Evolutionary conservation across 2,797 vertebrate species (phyloP).

Genomic region (Pipistrellus pygmaeus): DNA sequence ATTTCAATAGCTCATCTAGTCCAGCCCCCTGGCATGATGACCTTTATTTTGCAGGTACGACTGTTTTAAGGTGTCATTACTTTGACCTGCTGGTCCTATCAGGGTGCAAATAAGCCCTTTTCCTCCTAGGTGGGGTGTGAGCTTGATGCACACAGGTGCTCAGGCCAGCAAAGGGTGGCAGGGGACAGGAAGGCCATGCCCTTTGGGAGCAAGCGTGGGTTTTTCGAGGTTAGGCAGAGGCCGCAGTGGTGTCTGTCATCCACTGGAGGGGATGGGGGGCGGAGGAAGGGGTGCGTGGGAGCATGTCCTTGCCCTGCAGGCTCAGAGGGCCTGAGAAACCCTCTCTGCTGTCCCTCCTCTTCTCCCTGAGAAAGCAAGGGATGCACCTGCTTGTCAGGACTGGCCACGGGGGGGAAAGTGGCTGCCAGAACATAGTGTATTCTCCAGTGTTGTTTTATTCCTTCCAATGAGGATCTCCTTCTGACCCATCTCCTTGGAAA

Average conservation of each 20-base stretch:
- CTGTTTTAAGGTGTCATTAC: conserved; percentile 42
- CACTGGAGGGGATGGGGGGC: not conserved
- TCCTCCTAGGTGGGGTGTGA: not conserved
- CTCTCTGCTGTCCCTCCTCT: not conserved
- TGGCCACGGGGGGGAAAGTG: not conserved
- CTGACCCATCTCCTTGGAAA: conserved; percentile 51
- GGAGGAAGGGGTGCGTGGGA: no score
- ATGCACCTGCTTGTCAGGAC: conserved; percentile 47
- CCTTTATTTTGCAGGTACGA: conserved; percentile 52
- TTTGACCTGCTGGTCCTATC: conserved; percentile 34
- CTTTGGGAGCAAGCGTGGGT: not conserved
- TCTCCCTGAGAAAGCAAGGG: conserved; percentile 4
- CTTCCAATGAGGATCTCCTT: conserved; percentile 58
- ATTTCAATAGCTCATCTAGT: conserved; percentile 51
- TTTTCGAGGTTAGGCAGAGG: not conserved
- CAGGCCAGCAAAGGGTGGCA: not conserved
- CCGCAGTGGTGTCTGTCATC: not conserved
- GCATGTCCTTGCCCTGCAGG: no score
- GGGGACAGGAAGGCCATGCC: not conserved
- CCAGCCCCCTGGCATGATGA: conserved; percentile 15
- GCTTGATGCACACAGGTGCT: not conserved
- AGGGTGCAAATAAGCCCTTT: conserved; percentile 35
- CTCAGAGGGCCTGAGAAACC: not conserved
- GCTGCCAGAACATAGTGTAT: conserved; percentile 14
- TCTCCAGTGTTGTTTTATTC: conserved; percentile 28